phyloP scores from a whole-genome alignment of 2,797 vertebrate species.

The Pagetopsis macropterus region DNA sequence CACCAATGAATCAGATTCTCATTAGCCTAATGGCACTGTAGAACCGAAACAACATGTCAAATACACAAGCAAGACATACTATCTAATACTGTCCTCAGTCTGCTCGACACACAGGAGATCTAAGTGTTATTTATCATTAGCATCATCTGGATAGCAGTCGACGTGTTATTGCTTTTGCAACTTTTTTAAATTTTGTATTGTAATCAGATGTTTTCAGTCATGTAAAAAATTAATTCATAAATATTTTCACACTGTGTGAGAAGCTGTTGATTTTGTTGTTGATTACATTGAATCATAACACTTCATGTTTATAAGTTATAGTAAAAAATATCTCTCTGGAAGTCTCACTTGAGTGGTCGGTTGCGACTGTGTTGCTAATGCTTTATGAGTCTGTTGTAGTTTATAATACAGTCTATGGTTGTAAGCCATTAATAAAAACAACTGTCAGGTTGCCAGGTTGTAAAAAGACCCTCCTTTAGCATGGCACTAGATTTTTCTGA shows the following conservation, averaged over 20 bases:
- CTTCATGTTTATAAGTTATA: constrained; percentile 3
- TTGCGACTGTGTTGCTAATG: background rate
- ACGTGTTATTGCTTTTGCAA: constrained; percentile 10
- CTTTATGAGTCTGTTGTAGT: background rate
- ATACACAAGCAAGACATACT: constrained; percentile 10
- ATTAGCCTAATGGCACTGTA: constrained; percentile 55
- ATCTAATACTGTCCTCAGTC: constrained; percentile 12
- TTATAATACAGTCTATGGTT: background rate
- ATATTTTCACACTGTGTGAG: constrained; percentile 13
- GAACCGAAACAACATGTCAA: constrained; percentile 20
- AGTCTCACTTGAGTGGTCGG: constrained; percentile 18
- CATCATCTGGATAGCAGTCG: constrained; percentile 7
- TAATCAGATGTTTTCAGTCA: constrained; percentile 21
- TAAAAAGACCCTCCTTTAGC: background rate
- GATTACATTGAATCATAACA: constrained; percentile 14
- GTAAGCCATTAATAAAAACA: background rate
- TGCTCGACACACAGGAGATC: background rate
- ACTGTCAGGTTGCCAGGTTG: background rate
- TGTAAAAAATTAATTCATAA: constrained; percentile 4
- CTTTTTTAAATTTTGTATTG: background rate
- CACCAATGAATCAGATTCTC: constrained; percentile 53
- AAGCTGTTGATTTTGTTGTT: constrained; percentile 21
- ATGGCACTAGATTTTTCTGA: background rate
- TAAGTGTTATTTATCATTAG: constrained; percentile 20
- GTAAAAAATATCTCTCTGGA: background rate